phyloP scores from a whole-genome alignment of 2,113 vertebrate species.

The Vulpes ferrilata region DNA sequence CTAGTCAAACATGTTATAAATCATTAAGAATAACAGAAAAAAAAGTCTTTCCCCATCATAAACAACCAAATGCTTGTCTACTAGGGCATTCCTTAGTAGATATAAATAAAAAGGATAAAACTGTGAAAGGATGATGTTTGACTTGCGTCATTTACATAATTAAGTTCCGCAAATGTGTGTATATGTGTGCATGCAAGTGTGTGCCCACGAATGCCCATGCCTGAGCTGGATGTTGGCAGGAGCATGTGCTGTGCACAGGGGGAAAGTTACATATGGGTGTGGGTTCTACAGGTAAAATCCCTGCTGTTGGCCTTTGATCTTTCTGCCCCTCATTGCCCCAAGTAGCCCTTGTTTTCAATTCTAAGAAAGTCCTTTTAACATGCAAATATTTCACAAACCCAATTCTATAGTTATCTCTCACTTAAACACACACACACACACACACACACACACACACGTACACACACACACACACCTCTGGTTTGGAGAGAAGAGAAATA shows the following conservation, averaged over 20 bases:
- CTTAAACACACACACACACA: neutral
- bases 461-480: neutral
- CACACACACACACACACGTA: neutral
- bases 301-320: neutral
- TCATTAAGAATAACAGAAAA: constrained; percentile 46
- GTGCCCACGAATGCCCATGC: accelerated
- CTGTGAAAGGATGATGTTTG: neutral
- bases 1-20: constrained; percentile 60
- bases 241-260: neutral
- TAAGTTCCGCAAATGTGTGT: neutral
- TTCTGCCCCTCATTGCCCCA: neutral
- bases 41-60: neutral
- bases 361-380: constrained; percentile 43
- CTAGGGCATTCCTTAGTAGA: constrained; percentile 9
- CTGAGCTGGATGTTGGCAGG: neutral
- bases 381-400: neutral
- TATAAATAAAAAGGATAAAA: neutral
- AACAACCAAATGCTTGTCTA: neutral
- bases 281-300: neutral
- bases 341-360: neutral
- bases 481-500: neutral
- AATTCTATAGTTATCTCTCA: neutral
- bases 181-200: neutral
- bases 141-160: neutral
- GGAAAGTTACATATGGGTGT: accelerated